Percentiles rank a stretch among this genome's conserved stretches.
These are phyloP conservation scores for Dolichallabes microphthalmus DNA, from an alignment of 2,113 vertebrate genomes.

Conservation along the genomic window DNA sequence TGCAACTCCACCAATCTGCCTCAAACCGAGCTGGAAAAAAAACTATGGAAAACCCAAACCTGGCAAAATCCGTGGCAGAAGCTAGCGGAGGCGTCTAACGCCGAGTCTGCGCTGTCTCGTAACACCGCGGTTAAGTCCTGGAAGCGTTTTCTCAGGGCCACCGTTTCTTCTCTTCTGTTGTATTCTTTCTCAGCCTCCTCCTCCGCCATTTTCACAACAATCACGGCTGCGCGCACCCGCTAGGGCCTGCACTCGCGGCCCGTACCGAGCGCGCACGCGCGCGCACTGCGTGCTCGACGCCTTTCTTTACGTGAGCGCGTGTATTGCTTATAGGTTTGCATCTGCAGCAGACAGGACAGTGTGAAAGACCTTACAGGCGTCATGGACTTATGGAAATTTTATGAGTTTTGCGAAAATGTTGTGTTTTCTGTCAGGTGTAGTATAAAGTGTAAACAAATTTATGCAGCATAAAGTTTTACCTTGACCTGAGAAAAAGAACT, in stretches of 20 bases:
- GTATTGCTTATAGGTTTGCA: not conserved
- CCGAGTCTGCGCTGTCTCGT: slow-evolving; percentile 74
- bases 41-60: slow-evolving; percentile 75
- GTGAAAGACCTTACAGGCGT: not conserved
- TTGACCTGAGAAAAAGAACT: not conserved
- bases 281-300: slow-evolving; percentile 20
- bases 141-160: slow-evolving; percentile 81
- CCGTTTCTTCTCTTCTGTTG: slow-evolving; percentile 79
- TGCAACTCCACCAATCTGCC: slow-evolving; percentile 66
- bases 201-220: slow-evolving; percentile 99
- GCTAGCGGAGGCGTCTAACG: slow-evolving; percentile 83
- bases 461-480: not conserved
- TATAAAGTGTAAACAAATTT: not conserved
- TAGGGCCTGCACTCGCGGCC: slow-evolving; percentile 22
- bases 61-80: slow-evolving; percentile 96
- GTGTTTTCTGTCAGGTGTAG: not conserved
- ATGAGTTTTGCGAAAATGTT: not conserved
- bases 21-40: slow-evolving; percentile 66
- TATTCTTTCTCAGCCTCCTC: slow-evolving; percentile 93
- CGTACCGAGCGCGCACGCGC: slow-evolving; percentile 16
- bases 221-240: slow-evolving; percentile 74
- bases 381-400: not conserved
- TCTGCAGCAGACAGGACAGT: not conserved
- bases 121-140: slow-evolving; percentile 80
- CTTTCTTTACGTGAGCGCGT: not conserved